phyloP scores from a whole-genome alignment of 2,888 invertebrate genomes.

The Plagodis dolabraria region DNA sequence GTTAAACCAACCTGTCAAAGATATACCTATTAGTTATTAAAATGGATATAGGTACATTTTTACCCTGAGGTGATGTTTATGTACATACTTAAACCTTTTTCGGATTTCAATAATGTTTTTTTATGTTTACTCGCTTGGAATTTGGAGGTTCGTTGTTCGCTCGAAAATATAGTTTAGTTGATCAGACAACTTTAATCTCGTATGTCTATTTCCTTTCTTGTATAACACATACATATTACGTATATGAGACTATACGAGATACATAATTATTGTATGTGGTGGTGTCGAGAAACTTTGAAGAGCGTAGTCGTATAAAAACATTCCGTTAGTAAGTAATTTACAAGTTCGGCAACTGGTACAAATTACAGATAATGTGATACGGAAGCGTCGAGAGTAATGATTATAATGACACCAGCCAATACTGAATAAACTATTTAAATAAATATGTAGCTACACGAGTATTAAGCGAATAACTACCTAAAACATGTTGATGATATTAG shows the following conservation, averaged over 20 bases:
- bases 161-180: no score
- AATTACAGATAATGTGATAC: slow-evolving; percentile 45
- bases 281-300: slow-evolving; percentile 42
- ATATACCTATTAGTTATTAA: no score
- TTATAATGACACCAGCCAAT: slow-evolving; percentile 52
- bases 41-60: no score
- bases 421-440: slow-evolving; percentile 28
- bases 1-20: no score
- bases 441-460: slow-evolving; percentile 2
- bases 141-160: no score
- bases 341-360: slow-evolving; percentile 42
- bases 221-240: no score
- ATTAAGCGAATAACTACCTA: slow-evolving; percentile 2
- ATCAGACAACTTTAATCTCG: no score
- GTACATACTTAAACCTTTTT: no score
- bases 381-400: slow-evolving; percentile 45
- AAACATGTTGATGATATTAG: slow-evolving; percentile 3
- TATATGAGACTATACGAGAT: neutral
- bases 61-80: no score
- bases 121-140: no score
- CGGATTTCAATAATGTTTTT: no score
- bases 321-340: slow-evolving; percentile 57
- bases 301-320: slow-evolving; percentile 39
- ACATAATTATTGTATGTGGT: neutral
- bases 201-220: no score